Evolutionary conservation across 2,113 vertebrate species (phyloP).

Genomic region (Lucifuga dentata): DNA sequence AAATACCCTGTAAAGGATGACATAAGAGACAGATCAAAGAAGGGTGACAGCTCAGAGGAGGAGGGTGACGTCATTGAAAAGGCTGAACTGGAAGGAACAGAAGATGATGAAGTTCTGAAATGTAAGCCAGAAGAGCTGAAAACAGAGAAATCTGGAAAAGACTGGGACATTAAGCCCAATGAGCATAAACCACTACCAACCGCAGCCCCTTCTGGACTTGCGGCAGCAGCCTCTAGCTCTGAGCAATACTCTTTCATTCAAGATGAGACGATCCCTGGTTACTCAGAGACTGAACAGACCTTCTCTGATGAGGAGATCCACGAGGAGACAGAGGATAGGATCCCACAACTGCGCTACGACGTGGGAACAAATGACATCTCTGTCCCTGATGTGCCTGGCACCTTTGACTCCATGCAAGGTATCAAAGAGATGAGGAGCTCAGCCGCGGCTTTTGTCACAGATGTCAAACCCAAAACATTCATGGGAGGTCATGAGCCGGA

Average conservation of each 20-base stretch:
- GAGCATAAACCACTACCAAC: constrained; percentile 57
- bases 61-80: constrained; percentile 92
- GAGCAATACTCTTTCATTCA: constrained; percentile 96
- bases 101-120: constrained; percentile 83
- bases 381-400: constrained; percentile 86
- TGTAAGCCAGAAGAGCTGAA: constrained; percentile 76
- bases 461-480: constrained; percentile 84
- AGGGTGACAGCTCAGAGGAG: constrained; percentile 85
- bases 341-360: constrained; percentile 89
- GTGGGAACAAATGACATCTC: constrained; percentile 87
- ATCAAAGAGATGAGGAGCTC: constrained; percentile 82
- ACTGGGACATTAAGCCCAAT: constrained; percentile 66
- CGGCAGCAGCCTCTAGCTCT: constrained; percentile 66
- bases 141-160: constrained; percentile 73
- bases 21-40: constrained; percentile 78
- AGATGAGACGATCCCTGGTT: constrained; percentile 97
- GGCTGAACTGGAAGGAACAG: constrained; percentile 91
- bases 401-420: constrained; percentile 88
- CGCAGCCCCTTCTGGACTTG: constrained; percentile 10
- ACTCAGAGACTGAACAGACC: constrained; percentile 97
- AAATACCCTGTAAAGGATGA: constrained; percentile 62
- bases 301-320: constrained; percentile 98
- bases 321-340: constrained; percentile 92
- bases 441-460: constrained; percentile 67
- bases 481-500: constrained; percentile 83